Conservation (phyloP, 2,113 vertebrate species). For the Ammospiza nelsoni region DNA sequence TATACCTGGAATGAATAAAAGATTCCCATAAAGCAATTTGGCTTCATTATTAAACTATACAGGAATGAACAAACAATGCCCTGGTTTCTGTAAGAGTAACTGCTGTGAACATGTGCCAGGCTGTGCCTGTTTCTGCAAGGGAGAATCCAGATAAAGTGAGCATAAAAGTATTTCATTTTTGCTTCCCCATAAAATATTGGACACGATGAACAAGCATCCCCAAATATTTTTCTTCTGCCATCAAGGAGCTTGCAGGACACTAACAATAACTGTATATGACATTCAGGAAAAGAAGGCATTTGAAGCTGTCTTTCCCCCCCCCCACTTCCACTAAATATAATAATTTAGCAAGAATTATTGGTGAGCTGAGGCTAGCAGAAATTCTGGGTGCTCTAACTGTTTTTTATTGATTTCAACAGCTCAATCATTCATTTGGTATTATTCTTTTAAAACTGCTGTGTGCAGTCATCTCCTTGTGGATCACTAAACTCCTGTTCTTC, state of each 20-base stretch:
- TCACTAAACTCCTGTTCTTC: neutral
- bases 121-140: neutral
- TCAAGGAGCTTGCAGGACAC: neutral
- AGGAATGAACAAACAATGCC: neutral
- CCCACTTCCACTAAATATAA: neutral
- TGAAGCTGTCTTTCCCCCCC: neutral
- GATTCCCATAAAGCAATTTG: slow-evolving; percentile 8
- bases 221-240: neutral
- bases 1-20: slow-evolving; percentile 19
- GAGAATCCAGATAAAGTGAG: neutral
- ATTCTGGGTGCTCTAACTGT: neutral
- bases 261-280: neutral
- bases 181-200: neutral
- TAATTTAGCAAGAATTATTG: neutral
- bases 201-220: neutral
- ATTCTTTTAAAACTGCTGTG: neutral
- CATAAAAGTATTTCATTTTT: neutral
- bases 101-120: neutral
- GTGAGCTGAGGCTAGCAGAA: neutral
- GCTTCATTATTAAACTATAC: neutral
- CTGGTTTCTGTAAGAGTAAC: neutral
- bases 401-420: neutral
- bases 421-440: neutral
- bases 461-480: neutral
- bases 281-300: neutral